Conservation (phyloP, 2,888 invertebrate species). For the Agriopis aurantiaria region DNA sequence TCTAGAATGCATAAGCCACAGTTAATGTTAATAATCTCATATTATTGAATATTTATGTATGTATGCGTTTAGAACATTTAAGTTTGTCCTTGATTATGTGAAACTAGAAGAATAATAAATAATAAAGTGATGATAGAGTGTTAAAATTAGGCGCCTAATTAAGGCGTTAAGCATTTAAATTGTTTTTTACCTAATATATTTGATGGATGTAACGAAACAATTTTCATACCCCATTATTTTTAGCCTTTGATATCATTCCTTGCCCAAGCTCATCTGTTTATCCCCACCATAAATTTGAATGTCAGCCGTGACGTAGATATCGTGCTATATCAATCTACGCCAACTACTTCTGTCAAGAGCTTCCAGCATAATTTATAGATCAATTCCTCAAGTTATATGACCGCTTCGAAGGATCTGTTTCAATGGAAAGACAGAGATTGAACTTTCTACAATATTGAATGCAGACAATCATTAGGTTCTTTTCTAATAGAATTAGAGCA, state of each 20-base stretch:
- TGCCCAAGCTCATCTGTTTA: slow-evolving; percentile 53
- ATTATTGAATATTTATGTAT: too few relatives aligned
- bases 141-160: too few relatives aligned
- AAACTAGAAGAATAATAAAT: too few relatives aligned
- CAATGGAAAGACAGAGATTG: slow-evolving; percentile 10
- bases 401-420: slow-evolving; percentile 41
- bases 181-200: neutral
- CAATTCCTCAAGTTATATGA: slow-evolving; percentile 63
- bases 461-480: neutral
- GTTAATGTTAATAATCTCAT: too few relatives aligned
- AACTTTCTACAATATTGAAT: slow-evolving; percentile 9
- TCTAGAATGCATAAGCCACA: too few relatives aligned
- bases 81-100: too few relatives aligned
- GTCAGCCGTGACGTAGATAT: slow-evolving; percentile 66
- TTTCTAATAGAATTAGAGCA: neutral
- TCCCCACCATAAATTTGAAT: slow-evolving; percentile 66
- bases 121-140: too few relatives aligned
- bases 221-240: slow-evolving; percentile 34
- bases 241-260: slow-evolving; percentile 37
- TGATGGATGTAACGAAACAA: neutral
- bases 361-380: slow-evolving; percentile 68
- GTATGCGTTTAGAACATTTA: too few relatives aligned
- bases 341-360: slow-evolving; percentile 72
- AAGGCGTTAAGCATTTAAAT: too few relatives aligned
- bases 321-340: slow-evolving; percentile 75